Base-by-base conservation (phyloP, 2,113 vertebrate genomes). In the Glaucomys volans region DNA sequence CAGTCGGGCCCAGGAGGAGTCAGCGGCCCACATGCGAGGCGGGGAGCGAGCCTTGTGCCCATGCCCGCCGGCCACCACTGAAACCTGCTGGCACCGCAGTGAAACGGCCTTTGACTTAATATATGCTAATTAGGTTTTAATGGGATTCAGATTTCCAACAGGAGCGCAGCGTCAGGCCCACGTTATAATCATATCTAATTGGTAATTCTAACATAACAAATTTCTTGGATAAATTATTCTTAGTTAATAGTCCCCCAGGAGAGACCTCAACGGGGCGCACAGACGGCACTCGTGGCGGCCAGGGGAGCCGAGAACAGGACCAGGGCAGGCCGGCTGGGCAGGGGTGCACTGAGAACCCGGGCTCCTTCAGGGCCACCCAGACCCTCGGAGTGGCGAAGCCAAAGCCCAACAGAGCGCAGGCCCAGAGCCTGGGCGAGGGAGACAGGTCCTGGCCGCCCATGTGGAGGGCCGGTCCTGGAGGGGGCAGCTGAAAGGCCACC, bases 141-240 rank as follows among this genome's bases (percentile, higher is more conserved):
- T 98, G 95, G 95, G 59, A 98, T 98, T 98, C 98, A 97, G 97
- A 96, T 98, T 98, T 97, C 97, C 97, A 95, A 72, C 97, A 95
- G 97, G 88, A 96, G 97, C 92, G 95, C 96, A 44, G 95, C 66
- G 95, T 95, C 97, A 97, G 97, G 92, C 94, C 96, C 98, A 98
- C 98, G 97, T 98, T 98, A 98, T 98, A 98, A 98, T 98, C 98
- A 98, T 98, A 98, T 97, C 98, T 98, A 98, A 98, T 98, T 98
- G 98, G 98, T 98, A 98, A 98, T 98, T 98, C 98, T 97, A 98
- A 98, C 98, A 98, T 98, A 98, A 98, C 98, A 98, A 98, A 98
- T 98, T 98, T 98, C 98, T 97, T 98, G 98, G 98, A 98, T 98
- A 98, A 98, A 98, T 98, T 98, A 98, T 98, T 98, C 98, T 97